Base-by-base conservation (phyloP, 2,888 invertebrate genomes). In the Teleiodes luculella region DNA sequence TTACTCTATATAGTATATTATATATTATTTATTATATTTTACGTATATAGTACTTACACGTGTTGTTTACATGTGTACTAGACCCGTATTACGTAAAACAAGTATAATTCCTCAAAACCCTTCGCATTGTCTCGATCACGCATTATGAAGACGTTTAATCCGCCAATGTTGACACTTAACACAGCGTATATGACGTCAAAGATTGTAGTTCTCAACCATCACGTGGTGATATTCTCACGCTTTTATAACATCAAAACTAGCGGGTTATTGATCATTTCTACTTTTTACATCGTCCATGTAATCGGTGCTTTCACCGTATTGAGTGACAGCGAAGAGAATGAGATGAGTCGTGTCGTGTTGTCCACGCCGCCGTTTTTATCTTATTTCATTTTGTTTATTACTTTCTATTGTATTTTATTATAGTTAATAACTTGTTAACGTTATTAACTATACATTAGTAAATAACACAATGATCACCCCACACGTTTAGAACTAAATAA, bases 241-340 rank as follows among this genome's bases (percentile, higher is more conserved):
- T 50, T 43, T 28, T 6, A n/a, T n/a, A 24, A 28, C 24, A 43
- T 43, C 28, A 43, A 43, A 43, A 43, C n/a, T 28, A 20, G 8
- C 6, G 13, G 43, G 43, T 48, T 48, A 48, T 47, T 36, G 48
- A 39, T 55, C 31, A 49, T 36, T 31, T 37, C 48, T 47, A 36
- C 35, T 20, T 36, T 48, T 48, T 48, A 36, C 36, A 48, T 20
- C 20, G 48, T 31, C 35, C 35, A 36, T 36, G 48, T 36, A 35
- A 48, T 48, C 48, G 43, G 20, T 33, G 33, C 37, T 52, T 54
- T 55, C 53, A 49, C 54, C 48, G 20, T 48, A 48, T 35, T 48
- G 43, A 43, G 43, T 43, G 43, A 43, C 43, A n/a, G 28, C 43
- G 13, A n/a, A 41, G 39, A 18, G 39, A 41, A 41, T 28, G 28